Percentiles rank a stretch among this genome's conserved stretches.
phyloP scores from a whole-genome alignment of 2,797 vertebrate species.

The Molothrus ater region DNA sequence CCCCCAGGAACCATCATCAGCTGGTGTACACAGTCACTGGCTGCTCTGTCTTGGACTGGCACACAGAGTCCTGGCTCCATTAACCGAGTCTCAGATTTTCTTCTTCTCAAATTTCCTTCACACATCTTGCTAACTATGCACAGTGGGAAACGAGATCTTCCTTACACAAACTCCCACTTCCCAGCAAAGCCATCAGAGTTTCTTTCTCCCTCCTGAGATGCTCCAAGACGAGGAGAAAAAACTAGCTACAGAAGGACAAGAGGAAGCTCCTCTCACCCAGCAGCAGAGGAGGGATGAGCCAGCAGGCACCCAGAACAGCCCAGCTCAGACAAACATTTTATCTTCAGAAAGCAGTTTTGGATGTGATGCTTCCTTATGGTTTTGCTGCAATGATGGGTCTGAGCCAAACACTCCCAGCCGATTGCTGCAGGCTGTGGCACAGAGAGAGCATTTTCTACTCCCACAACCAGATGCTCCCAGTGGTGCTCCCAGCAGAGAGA shows the following conservation, averaged over 20 bases:
- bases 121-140: neutral
- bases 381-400: neutral
- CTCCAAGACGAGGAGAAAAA: neutral
- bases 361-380: neutral
- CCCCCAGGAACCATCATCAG: neutral
- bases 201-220: neutral
- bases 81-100: neutral
- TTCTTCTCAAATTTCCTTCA: neutral
- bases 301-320: neutral
- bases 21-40: neutral
- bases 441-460: neutral
- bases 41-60: neutral
- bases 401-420: constrained; percentile 21
- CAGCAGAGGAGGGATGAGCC: neutral
- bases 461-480: neutral
- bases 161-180: neutral
- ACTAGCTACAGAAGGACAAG: neutral
- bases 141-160: neutral
- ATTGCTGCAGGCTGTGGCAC: neutral
- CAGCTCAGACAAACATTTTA: neutral
- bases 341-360: neutral
- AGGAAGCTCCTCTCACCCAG: neutral
- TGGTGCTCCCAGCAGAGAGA: neutral
- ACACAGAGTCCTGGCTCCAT: neutral
- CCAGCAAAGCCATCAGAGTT: neutral